A percentile compares a stretch with the other conserved stretches of the same genome.
Conservation (phyloP, 2,113 vertebrate species). For the Nothoprocta perdicaria region DNA sequence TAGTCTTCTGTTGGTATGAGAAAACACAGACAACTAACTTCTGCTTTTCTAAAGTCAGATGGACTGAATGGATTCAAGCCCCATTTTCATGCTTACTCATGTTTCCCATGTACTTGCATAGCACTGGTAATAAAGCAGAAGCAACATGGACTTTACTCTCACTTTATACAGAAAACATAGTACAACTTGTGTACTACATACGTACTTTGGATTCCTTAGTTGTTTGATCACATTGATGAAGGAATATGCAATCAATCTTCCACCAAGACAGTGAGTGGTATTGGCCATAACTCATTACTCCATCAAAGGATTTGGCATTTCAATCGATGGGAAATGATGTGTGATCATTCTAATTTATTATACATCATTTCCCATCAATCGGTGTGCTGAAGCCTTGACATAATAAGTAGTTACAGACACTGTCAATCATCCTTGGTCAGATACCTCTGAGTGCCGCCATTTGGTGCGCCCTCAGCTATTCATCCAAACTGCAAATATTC, state of each 20-base stretch:
- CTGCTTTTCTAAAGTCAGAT: not conserved
- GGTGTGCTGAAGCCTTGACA: slow-evolving; percentile 84
- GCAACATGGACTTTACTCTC: slow-evolving; percentile 31
- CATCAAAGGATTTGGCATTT: slow-evolving; percentile 87
- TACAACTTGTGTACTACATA: slow-evolving; percentile 58
- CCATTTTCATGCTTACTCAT: not conserved
- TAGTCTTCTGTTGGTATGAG: not conserved
- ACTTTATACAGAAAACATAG: slow-evolving; percentile 31
- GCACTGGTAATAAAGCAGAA: not conserved
- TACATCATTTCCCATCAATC: slow-evolving; percentile 89
- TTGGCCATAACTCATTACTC: slow-evolving; percentile 88
- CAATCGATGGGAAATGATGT: slow-evolving; percentile 91
- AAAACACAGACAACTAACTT: not conserved
- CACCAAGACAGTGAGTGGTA: slow-evolving; percentile 86
- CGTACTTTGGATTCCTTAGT: slow-evolving; percentile 76
- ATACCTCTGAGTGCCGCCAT: slow-evolving; percentile 74
- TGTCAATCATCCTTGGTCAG: slow-evolving; percentile 86
- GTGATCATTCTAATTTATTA: slow-evolving; percentile 91
- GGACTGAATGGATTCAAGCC: not conserved
- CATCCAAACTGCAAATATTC: slow-evolving; percentile 68
- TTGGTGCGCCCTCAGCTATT: slow-evolving; percentile 73
- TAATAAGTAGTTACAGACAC: slow-evolving; percentile 86
- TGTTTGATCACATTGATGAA: slow-evolving; percentile 84
- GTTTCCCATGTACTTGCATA: not conserved
- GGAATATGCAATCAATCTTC: slow-evolving; percentile 84